Base-by-base conservation (phyloP, 2,888 invertebrate genomes). In the Cyclophora punctaria region DNA sequence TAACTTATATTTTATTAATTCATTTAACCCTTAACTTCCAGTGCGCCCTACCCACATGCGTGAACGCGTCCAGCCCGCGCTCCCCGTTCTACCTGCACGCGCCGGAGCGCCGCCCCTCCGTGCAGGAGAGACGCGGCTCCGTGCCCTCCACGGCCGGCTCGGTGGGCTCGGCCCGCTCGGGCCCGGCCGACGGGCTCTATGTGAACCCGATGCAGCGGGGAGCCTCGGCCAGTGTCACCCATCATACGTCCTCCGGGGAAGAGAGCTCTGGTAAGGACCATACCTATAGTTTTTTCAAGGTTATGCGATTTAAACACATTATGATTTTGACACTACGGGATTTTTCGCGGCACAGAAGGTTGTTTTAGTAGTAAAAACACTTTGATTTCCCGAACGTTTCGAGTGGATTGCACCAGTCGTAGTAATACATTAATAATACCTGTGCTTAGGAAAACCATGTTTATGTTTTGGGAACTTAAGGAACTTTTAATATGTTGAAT, bases 161-260 rank as follows among this genome's bases (percentile, higher is more conserved):
- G 81, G 57, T 86, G 52, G 71, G 73, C 61, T 84, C 83, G 0
- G 69, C 75, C 20, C 64, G 84, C 20, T 77, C 86, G 63, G 73
- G 91, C 53, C 93, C 93, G 0, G 92, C 93, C 51, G 95, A 96
- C 66, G 96, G 96, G 0, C 89, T 96, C 44, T 96, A 96, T 72
- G 93, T 96, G 54, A 96, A 95, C 75, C 95, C 96, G 0, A 95
- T 96, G 94, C 91, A 89, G 63, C 79, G 90, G 42, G 72, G 67
- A 4, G 69, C 72, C 2, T 72, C 80, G 0, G 73, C 76, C 2
- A 77, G 63, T 34, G 75, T 68, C 4, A 75, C 75, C 5, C 81
- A 80, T 59, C 83, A 83, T 40, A 82, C 75, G 51, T 84, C 83
- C 46, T 84, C 85, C 2, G 86, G 83, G n/a, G 85, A 85, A 51